These are phyloP conservation scores for Ramphastos sulfuratus DNA, from an alignment of 2,113 vertebrate genomes.

Conservation along the genomic window DNA sequence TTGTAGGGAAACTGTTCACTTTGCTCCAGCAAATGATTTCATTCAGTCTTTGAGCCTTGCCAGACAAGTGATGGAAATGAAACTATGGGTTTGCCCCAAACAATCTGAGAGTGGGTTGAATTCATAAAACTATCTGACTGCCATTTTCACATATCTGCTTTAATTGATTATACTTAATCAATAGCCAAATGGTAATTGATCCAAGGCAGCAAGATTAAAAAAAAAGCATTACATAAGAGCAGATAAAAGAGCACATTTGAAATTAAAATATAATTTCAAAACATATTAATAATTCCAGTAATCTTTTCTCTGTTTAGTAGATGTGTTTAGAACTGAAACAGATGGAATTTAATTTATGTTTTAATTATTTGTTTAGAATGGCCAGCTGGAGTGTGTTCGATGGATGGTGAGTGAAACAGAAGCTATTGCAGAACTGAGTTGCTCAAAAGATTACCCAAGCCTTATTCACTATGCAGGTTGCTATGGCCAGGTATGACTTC, in stretches of 20 bases:
- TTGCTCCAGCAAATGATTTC: background rate
- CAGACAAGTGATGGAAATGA: background rate
- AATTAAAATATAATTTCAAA: background rate
- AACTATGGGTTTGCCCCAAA: background rate
- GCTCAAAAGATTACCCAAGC: constrained; percentile 92
- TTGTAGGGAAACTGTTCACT: background rate
- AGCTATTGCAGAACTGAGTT: constrained; percentile 96
- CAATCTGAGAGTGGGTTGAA: background rate
- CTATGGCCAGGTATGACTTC: constrained; percentile 89
- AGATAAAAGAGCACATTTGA: background rate
- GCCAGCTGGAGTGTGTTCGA: constrained; percentile 93
- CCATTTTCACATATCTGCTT: background rate
- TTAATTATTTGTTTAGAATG: constrained; percentile 79
- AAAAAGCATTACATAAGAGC: background rate
- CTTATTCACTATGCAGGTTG: constrained; percentile 95
- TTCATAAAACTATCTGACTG: background rate
- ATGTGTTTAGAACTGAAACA: background rate
- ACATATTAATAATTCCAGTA: background rate
- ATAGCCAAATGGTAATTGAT: background rate
- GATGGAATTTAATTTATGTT: background rate
- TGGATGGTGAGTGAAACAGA: constrained; percentile 99
- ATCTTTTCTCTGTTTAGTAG: background rate
- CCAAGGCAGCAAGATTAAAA: background rate
- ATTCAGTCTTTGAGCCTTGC: background rate
- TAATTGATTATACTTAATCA: background rate